Evolutionary conservation across 2,797 vertebrate genomes (phyloP), one percentile per base, ranked within the genome.

Genomic region (Parauchenoglanis ngamensis): DNA sequence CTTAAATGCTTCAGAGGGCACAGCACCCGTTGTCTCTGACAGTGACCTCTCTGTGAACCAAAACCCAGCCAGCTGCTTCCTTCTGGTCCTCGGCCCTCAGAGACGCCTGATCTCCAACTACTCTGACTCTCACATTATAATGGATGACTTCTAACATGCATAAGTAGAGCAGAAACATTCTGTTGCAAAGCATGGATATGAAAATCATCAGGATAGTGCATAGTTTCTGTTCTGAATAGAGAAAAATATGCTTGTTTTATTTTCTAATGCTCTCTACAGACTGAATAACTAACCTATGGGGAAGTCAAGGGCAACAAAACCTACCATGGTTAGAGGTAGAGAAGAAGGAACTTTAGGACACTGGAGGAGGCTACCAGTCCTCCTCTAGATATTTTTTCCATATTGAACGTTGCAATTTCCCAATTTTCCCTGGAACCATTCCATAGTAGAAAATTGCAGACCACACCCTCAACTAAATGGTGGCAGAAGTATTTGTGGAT

Each of bases 1-100:
- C 65, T 23, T 28, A 46, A 46, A 44, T 68, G 21, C 65, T 44
- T 40, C 49, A 31, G 23, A 67, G 28, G 61, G 56, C 61, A 54
- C n/a, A 35, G 81, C 86, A 89, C 87, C 89, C 88, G 80, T 77
- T 76, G 63, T 87, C 81, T 49, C 84, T 89, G 76, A 85, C 84
- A 65, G 59, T 91, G 87, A 91, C 90, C 89, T 83, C 68, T 90
- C 88, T 84, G 88, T 91, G 86, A 89, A 86, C 86, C 89, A 87
- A 82, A 65, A 52, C 67, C 59, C 57, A 78, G 84, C 84, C 89
- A 90, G 87, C 84, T 89, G 89, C 87, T 90, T 68, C 84, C 77
- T 54, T 84, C 75, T 56, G 17, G 73, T 57, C 73, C 77, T 49
- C 57, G 59, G 63, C 77, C 88, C 88, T 83, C 85, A 82, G 86